Conservation (phyloP, 2,797 vertebrate genomes). For the Trematomus bernacchii region DNA sequence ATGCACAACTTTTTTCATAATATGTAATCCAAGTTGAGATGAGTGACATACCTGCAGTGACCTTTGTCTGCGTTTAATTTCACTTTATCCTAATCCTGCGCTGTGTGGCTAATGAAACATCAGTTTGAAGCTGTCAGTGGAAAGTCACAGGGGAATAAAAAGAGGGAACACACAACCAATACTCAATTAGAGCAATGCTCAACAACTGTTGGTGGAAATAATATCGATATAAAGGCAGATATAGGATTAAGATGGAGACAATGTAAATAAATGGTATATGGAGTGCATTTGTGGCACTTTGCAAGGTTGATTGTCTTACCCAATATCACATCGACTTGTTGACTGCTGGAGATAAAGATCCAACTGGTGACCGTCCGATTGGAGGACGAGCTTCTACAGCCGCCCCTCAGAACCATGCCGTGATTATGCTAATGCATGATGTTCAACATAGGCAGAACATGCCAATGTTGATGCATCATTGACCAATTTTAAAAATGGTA, state of each 20-base stretch:
- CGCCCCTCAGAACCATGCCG: no score
- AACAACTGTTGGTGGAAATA: neutral
- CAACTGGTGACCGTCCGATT: no score
- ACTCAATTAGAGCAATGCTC: neutral
- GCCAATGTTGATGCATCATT: neutral
- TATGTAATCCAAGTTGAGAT: constrained; percentile 8
- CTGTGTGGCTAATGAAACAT: neutral
- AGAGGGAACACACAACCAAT: neutral
- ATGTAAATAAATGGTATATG: neutral
- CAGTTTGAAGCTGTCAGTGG: constrained; percentile 8
- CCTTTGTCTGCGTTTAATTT: constrained; percentile 10
- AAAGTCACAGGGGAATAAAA: neutral
- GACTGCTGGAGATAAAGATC: no score
- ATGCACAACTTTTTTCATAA: constrained; percentile 14
- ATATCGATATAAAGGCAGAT: neutral
- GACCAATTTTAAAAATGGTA: no score
- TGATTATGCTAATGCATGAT: neutral
- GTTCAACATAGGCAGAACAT: neutral
- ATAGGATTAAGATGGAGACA: neutral
- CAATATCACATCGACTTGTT: no score
- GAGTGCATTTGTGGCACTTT: no score
- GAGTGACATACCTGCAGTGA: constrained; percentile 18
- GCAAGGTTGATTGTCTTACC: no score
- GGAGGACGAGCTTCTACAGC: no score
- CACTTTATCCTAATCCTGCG: neutral